Percentiles rank a stretch among this genome's conserved stretches.
Conservation (phyloP, 2,113 vertebrate species). For the Leptobrachium leishanense region DNA sequence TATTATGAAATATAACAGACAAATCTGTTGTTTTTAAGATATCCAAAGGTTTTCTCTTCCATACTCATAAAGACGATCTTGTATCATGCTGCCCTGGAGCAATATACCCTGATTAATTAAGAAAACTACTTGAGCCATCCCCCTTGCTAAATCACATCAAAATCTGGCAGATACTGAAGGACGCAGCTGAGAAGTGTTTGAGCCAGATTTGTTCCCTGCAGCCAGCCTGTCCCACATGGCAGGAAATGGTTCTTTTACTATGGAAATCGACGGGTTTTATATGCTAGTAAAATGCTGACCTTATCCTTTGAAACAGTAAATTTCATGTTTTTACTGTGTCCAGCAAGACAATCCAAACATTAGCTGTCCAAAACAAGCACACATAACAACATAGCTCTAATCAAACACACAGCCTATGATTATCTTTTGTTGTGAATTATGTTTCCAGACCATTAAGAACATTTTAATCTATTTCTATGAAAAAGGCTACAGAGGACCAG, state of each 20-base stretch:
- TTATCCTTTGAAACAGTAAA: slow-evolving; percentile 28
- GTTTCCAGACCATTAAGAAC: slow-evolving; percentile 20
- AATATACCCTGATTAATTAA: slow-evolving; percentile 35
- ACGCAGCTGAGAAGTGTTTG: slow-evolving; percentile 30
- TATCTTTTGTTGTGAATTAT: slow-evolving; percentile 22
- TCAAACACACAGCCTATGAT: not conserved
- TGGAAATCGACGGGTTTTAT: slow-evolving; percentile 20
- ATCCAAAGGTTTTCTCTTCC: not conserved
- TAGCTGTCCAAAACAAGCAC: slow-evolving; percentile 37
- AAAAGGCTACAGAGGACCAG: too few relatives aligned
- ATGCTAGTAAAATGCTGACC: slow-evolving; percentile 39
- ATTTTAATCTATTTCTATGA: too few relatives aligned
- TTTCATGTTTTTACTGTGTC: slow-evolving; percentile 23
- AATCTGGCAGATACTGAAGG: slow-evolving; percentile 28
- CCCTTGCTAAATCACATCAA: slow-evolving; percentile 33
- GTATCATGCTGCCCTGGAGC: slow-evolving; percentile 2
- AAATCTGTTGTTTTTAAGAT: not conserved
- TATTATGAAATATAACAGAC: not conserved
- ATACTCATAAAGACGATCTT: not conserved
- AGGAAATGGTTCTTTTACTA: slow-evolving; percentile 13
- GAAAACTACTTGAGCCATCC: slow-evolving; percentile 40
- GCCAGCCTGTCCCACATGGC: slow-evolving; percentile 34
- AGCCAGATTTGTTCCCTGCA: slow-evolving; percentile 17
- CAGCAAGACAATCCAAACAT: slow-evolving; percentile 21
- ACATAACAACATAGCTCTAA: not conserved